Evolutionary conservation across 2,888 invertebrate genomes (phyloP).

Genomic region (Hybos culiciformis): DNA sequence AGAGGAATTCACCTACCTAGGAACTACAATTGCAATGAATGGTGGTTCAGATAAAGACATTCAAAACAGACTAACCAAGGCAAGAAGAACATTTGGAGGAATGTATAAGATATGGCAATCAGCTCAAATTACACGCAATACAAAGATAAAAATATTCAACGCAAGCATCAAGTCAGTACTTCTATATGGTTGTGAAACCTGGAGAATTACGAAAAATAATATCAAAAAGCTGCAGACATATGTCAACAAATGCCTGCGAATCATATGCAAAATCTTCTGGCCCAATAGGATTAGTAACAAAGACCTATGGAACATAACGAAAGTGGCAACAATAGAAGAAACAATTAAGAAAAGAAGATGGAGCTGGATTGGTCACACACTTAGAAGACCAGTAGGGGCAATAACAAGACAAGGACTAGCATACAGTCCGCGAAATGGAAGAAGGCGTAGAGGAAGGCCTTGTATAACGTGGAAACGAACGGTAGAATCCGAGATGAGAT

Average conservation of each 20-base stretch:
- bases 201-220: neutral
- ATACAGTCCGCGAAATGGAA: neutral
- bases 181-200: neutral
- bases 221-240: neutral
- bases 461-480: neutral
- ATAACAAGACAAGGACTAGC: neutral
- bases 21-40: neutral
- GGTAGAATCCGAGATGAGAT: neutral
- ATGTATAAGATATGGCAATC: neutral
- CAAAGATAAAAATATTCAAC: neutral
- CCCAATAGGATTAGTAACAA: neutral
- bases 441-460: neutral
- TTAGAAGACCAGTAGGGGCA: neutral
- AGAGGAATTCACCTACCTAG: neutral
- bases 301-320: neutral
- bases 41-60: neutral
- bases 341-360: neutral
- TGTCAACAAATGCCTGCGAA: neutral
- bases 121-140: neutral
- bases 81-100: neutral
- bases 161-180: neutral
- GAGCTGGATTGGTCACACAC: neutral
- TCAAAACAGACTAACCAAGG: neutral
- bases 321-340: neutral
- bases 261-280: neutral